These are phyloP conservation scores for Drosophila rellima DNA, from an alignment of 2,888 invertebrate species.

Conservation along the genomic window DNA sequence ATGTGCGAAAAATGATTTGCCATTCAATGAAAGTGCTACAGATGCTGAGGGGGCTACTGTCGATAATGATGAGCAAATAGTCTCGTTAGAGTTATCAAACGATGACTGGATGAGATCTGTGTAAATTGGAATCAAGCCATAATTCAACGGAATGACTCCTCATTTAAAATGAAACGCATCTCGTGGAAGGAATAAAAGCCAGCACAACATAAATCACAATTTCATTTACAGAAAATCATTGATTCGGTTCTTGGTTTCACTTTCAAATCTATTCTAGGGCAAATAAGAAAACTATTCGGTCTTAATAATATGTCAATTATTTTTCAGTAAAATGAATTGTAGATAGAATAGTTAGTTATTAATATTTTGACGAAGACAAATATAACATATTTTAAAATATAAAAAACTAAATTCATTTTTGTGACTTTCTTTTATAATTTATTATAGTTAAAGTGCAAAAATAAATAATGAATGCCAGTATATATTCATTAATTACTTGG, in stretches of 20 bases:
- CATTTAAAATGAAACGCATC: background rate
- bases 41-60: constrained; percentile 3
- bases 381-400: too few species aligned
- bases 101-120: constrained; percentile 36
- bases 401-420: too few species aligned
- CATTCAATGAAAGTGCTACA: constrained; percentile 50
- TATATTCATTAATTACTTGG: too few species aligned
- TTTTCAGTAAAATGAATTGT: too few species aligned
- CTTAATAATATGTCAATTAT: too few species aligned
- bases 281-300: background rate
- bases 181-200: background rate
- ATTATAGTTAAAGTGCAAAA: too few species aligned
- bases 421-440: too few species aligned
- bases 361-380: too few species aligned
- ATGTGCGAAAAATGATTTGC: constrained; percentile 47
- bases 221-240: background rate
- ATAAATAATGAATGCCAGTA: too few species aligned
- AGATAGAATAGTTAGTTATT: too few species aligned
- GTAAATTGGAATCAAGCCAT: constrained; percentile 25
- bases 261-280: background rate
- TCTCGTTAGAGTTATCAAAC: constrained; percentile 52
- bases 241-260: background rate
- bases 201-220: constrained; percentile 1
- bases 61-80: constrained; percentile 69
- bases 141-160: background rate